Conservation (phyloP, 2,113 vertebrate species). For the Salvelinus sp. region DNA sequence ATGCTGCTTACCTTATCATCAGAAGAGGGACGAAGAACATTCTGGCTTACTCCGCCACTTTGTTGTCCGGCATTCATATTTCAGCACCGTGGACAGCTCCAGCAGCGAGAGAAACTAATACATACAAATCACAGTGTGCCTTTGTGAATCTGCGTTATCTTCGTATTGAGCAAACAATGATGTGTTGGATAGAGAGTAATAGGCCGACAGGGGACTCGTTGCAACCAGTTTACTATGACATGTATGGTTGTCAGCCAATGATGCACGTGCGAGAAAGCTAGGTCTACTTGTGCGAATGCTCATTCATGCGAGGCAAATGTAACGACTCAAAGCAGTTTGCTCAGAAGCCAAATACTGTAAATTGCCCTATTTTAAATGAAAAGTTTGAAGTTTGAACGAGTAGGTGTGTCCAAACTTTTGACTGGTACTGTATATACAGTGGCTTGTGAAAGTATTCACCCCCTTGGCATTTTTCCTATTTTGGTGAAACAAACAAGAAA, state of each 20-base stretch:
- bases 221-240: slow-evolving; percentile 32
- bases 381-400: too few species aligned
- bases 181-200: background rate
- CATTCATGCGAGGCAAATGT: slow-evolving; percentile 19
- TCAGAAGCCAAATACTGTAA: too few species aligned
- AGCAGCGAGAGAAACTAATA: too few species aligned
- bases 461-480: too few species aligned
- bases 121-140: background rate
- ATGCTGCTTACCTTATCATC: slow-evolving; percentile 50
- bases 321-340: too few species aligned
- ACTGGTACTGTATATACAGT: too few species aligned
- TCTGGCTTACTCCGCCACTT: slow-evolving; percentile 61
- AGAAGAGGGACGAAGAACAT: slow-evolving; percentile 46
- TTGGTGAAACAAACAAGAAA: too few species aligned
- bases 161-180: background rate
- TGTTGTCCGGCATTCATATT: slow-evolving; percentile 58
- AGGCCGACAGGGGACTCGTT: background rate
- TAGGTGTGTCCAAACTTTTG: too few species aligned
- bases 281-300: slow-evolving; percentile 9
- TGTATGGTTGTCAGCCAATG: slow-evolving; percentile 43
- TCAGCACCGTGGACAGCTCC: slow-evolving; percentile 51
- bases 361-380: too few species aligned
- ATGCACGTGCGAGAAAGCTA: slow-evolving; percentile 21
- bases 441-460: too few species aligned
- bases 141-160: background rate